Evolutionary conservation across 2,113 vertebrate genomes (phyloP), one percentile per base, ranked within the genome.

Genomic region (Percina caprodes): DNA sequence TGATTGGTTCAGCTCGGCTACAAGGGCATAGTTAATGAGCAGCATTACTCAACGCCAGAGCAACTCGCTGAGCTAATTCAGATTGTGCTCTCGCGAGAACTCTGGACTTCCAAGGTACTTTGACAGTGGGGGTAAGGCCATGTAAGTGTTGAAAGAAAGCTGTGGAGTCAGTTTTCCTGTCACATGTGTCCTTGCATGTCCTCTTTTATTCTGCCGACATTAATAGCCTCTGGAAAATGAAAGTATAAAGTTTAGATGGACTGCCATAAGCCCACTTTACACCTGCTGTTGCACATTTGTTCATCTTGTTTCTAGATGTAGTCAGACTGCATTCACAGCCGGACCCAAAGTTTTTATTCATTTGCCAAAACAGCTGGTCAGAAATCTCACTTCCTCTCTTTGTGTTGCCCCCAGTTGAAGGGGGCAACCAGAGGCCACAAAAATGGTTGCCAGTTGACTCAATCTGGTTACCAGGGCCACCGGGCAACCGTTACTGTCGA

Each of bases 341-440:
- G 77, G 49, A 79, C 33, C 6, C 48, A 45, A 30, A 72, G 59
- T 68, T 80, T n/a, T 33, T 33, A 19, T 18, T 75, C 5, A n/a
- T 60, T n/a, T 83, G 39, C 45, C 26, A 62, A 59, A 68, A 52
- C 63, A 62, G 56, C 78, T 69, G 24, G 6, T 80, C 58, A 63
- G 14, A 83, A 70, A 80, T 81, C 77, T 80, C 51, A 55, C 49
- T 78, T 83, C 66, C 23, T 76, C 59, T 55, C 58, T 10, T 66
- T 2, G 2, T 51, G 14, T 48, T 3, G 30, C 3, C 30, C 30
- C 3, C 30, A 30, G 30, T 30, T 30, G 2, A 30, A 30, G 30
- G 2, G 30, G 30, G 30, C 3, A 30, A 26, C 33, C 71, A 26
- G 33, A 39, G 35, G 35, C 35, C 35, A 39, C 7, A 0, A 39